Conservation (phyloP, 2,797 vertebrate species). For the Etheostoma nigrum region DNA sequence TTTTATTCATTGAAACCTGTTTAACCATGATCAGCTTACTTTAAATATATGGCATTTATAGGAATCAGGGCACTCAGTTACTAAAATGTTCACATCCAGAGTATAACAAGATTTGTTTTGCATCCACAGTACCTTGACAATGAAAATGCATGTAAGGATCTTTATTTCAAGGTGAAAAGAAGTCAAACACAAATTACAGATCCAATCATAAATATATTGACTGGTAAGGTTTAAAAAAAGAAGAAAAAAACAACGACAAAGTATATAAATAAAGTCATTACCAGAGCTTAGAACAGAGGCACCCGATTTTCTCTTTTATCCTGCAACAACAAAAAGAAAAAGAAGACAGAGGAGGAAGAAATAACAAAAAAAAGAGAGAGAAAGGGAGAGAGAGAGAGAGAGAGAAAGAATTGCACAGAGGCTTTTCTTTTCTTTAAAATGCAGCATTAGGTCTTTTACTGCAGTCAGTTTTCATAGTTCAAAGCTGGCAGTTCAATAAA, state of each 20-base stretch:
- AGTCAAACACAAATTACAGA: conserved; percentile 91
- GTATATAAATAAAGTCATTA: conserved; percentile 90
- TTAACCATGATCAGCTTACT: neutral
- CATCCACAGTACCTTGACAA: conserved; percentile 6
- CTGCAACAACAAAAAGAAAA: conserved; percentile 87
- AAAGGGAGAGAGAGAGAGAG: conserved; percentile 68
- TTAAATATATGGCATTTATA: neutral
- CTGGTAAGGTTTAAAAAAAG: conserved; percentile 78
- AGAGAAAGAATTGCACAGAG: conserved; percentile 90
- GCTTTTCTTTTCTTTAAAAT: conserved; percentile 95
- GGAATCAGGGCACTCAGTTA: neutral
- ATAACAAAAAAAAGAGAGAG: conserved; percentile 89
- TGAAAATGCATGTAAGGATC: conserved; percentile 66
- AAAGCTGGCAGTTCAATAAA: conserved; percentile 99
- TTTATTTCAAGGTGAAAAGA: conserved; percentile 95
- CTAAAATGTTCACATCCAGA: neutral
- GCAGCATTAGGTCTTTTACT: conserved; percentile 92
- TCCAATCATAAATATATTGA: conserved; percentile 90
- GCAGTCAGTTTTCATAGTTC: conserved; percentile 99
- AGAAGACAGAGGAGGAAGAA: conserved; percentile 82
- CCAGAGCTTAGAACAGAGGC: conserved; percentile 94
- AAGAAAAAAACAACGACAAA: conserved; percentile 76
- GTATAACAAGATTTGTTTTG: conserved; percentile 1
- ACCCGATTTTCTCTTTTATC: conserved; percentile 92
- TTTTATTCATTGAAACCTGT: neutral